A percentile compares a stretch with the other conserved stretches of the same genome.
Conservation (phyloP, 2,797 vertebrate species). For the Aphelocoma californica region DNA sequence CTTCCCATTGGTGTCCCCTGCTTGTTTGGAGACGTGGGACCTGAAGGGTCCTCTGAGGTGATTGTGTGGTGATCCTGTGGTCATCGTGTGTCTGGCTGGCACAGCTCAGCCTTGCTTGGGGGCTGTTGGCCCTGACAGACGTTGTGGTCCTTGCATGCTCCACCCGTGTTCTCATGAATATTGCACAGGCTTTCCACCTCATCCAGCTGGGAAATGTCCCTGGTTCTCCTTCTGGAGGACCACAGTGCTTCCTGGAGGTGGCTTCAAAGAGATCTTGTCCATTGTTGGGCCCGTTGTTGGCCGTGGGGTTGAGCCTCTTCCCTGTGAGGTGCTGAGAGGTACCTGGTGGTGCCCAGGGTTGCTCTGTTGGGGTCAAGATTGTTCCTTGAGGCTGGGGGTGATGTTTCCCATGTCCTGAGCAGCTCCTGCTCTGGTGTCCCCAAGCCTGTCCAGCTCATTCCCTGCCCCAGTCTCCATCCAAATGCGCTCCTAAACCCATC, state of each 20-base stretch:
- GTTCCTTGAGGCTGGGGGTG: neutral
- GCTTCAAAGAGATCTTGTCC: neutral
- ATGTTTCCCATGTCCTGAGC: neutral
- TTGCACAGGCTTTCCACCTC: fast-evolving
- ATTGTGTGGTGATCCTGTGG: neutral
- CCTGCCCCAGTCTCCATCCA: neutral
- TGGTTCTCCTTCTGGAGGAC: neutral
- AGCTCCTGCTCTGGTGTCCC: neutral
- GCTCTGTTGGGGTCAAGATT: neutral
- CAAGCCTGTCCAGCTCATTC: neutral
- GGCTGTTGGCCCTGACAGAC: neutral
- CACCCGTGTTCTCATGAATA: fast-evolving
- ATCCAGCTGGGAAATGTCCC: neutral
- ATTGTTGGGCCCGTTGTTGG: fast-evolving
- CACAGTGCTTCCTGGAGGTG: neutral
- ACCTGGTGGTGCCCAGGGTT: fast-evolving
- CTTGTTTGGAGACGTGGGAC: neutral
- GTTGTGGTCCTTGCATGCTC: neutral
- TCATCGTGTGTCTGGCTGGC: neutral
- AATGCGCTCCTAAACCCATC: fast-evolving
- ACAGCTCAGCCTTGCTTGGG: neutral
- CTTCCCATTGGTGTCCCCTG: neutral
- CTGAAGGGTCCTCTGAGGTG: neutral
- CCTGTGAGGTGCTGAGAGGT: neutral
- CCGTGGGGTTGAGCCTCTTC: neutral